A percentile compares a stretch with the other conserved stretches of the same genome.
Conservation (phyloP, 1,140 invertebrate species). For the Hycleus cichorii region DNA sequence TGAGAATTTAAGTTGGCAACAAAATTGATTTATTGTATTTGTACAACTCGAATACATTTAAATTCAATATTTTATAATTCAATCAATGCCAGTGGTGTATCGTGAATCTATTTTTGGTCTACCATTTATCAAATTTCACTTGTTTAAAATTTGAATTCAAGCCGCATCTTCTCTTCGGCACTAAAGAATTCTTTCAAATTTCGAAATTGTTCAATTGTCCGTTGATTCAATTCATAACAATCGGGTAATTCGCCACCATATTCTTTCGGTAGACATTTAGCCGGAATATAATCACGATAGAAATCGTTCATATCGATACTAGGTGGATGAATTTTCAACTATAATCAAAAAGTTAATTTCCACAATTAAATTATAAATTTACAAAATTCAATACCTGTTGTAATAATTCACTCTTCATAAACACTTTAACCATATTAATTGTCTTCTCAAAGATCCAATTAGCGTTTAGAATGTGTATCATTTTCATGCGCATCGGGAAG, state of each 20-base stretch:
- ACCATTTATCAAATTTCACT: too few relatives aligned
- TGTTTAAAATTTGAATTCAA: too few relatives aligned
- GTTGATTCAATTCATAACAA: constrained; percentile 37
- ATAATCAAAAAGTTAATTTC: constrained; percentile 5
- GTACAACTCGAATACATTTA: too few relatives aligned
- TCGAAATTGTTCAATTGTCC: constrained; percentile 35
- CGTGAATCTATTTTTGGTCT: too few relatives aligned
- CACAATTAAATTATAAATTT: background rate
- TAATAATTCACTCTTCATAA: constrained; percentile 57
- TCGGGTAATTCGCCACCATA: constrained; percentile 43
- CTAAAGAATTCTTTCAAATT: constrained; percentile 41
- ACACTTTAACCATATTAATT: constrained; percentile 52
- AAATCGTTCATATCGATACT: constrained; percentile 40
- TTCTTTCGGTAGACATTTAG: constrained; percentile 43
- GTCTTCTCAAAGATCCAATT: constrained; percentile 57
- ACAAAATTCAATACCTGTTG: constrained; percentile 47
- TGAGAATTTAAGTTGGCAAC: too few relatives aligned
- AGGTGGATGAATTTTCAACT: constrained; percentile 43
- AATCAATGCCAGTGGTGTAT: too few relatives aligned
- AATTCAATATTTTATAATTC: too few relatives aligned
- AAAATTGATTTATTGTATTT: too few relatives aligned
- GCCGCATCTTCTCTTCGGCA: constrained; percentile 34
- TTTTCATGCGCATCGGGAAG: constrained; percentile 54
- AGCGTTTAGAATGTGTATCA: constrained; percentile 57
- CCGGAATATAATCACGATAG: constrained; percentile 40